Conservation (phyloP, 2,888 invertebrate species). For the Macaria liturata region DNA sequence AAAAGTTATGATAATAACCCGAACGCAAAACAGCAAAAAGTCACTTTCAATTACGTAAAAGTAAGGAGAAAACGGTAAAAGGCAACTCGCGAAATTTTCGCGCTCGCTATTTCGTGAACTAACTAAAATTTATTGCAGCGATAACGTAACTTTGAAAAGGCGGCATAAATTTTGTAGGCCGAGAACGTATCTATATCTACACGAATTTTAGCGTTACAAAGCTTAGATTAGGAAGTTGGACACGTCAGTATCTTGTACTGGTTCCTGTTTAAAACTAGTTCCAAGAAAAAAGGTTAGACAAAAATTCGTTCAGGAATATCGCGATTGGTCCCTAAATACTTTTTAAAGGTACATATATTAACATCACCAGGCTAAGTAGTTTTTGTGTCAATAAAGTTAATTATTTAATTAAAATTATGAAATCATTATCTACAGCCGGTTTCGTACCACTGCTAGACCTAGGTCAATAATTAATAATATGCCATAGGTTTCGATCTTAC, state of each 20-base stretch:
- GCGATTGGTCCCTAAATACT: too few species aligned
- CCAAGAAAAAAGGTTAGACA: slow-evolving; percentile 26
- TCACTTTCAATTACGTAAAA: slow-evolving; percentile 59
- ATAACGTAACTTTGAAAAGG: slow-evolving; percentile 72
- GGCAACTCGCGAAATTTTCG: slow-evolving; percentile 37
- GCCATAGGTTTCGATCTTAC: too few species aligned
- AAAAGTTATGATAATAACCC: slow-evolving; percentile 46
- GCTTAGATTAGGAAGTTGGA: slow-evolving; percentile 23
- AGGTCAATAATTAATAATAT: too few species aligned
- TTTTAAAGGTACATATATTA: too few species aligned
- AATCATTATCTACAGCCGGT: too few species aligned
- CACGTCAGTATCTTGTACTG: slow-evolving; percentile 3
- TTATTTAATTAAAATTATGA: too few species aligned
- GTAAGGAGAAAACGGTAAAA: slow-evolving; percentile 51
- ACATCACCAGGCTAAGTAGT: too few species aligned
- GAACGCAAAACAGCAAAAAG: slow-evolving; percentile 39
- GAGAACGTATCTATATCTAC: slow-evolving; percentile 46
- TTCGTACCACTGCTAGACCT: too few species aligned
- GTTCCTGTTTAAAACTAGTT: too few species aligned
- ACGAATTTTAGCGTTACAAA: slow-evolving; percentile 43
- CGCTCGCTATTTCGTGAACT: slow-evolving; percentile 48
- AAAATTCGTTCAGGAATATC: too few species aligned
- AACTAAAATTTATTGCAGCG: slow-evolving; percentile 73
- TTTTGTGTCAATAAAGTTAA: too few species aligned
- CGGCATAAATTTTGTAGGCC: slow-evolving; percentile 62